These are phyloP conservation scores for Nerophis ophidion DNA, from an alignment of 2,113 vertebrate species.

Conservation along the genomic window DNA sequence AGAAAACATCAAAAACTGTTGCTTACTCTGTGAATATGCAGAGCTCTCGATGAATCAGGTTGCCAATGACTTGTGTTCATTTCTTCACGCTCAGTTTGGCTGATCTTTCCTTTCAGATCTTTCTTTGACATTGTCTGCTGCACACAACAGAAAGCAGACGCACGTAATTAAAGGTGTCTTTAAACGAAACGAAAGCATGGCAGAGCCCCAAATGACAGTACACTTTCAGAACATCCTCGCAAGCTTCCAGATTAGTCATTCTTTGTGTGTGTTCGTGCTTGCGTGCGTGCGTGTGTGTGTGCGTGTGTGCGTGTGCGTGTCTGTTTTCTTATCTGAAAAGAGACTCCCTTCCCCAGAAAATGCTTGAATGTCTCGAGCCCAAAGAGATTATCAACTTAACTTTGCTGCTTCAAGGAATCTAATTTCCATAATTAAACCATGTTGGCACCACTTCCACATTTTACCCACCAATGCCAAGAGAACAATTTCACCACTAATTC, in stretches of 20 bases:
- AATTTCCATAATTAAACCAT: conserved; percentile 73
- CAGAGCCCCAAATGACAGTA: conserved; percentile 54
- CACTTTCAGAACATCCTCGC: conserved; percentile 43
- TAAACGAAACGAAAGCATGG: conserved; percentile 51
- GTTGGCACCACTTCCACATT: conserved; percentile 43
- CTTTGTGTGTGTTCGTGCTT: conserved; percentile 22
- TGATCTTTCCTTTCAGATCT: conserved; percentile 43
- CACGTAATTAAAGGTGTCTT: conserved; percentile 57
- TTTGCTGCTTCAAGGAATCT: conserved; percentile 68
- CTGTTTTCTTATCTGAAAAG: conserved; percentile 53
- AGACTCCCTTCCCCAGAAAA: conserved; percentile 53
- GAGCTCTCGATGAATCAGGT: too few species aligned
- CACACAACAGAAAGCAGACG: conserved; percentile 38
- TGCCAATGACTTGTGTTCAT: not conserved
- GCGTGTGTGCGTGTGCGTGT: not conserved
- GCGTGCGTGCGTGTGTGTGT: not conserved
- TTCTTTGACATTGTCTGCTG: conserved; percentile 42
- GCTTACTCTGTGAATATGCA: not conserved
- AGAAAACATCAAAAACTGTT: not conserved
- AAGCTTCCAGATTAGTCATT: conserved; percentile 49
- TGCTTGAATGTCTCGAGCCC: conserved; percentile 61
- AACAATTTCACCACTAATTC: conserved; percentile 64
- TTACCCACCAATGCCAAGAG: conserved; percentile 52
- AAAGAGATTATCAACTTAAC: conserved; percentile 71
- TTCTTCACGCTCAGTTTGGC: conserved; percentile 4